Evolutionary conservation across 1,140 invertebrate genomes (phyloP).

Genomic region (Zelostemma sp.): DNA sequence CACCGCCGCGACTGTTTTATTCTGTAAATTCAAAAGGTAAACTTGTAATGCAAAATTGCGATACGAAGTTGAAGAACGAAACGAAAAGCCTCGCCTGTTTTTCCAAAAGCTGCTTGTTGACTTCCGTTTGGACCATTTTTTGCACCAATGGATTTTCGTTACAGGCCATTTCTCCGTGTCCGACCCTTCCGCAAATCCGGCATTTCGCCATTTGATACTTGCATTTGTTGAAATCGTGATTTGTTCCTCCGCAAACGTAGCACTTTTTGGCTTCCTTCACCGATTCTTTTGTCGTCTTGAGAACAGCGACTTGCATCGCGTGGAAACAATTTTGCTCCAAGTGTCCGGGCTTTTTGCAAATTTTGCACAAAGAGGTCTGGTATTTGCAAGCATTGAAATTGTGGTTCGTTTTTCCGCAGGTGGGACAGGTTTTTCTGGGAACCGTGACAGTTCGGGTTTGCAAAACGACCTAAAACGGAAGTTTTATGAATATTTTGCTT

Average conservation of each 20-base stretch:
- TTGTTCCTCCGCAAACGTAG: neutral
- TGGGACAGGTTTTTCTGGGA: neutral
- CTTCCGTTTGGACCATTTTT: neutral
- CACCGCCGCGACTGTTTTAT: no score
- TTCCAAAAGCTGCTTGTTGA: neutral
- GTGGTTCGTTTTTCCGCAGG: neutral
- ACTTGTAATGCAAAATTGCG: no score
- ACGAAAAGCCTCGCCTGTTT: no score
- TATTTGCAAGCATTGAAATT: neutral
- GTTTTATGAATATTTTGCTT: no score
- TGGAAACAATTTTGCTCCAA: neutral
- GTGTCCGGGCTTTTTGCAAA: neutral
- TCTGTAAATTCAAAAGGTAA: no score
- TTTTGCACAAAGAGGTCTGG: neutral
- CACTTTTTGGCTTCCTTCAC: neutral
- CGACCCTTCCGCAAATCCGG: neutral
- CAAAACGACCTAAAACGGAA: neutral
- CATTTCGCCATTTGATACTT: neutral
- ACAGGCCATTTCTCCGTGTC: neutral
- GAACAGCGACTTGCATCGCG: neutral
- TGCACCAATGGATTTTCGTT: neutral
- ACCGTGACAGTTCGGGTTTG: neutral
- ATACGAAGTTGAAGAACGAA: no score
- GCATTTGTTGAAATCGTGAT: conserved; percentile 1
- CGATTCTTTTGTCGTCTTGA: neutral